Evolutionary conservation across 2,797 vertebrate genomes (phyloP).

Genomic region (Micropoecilia bifurca): DNA sequence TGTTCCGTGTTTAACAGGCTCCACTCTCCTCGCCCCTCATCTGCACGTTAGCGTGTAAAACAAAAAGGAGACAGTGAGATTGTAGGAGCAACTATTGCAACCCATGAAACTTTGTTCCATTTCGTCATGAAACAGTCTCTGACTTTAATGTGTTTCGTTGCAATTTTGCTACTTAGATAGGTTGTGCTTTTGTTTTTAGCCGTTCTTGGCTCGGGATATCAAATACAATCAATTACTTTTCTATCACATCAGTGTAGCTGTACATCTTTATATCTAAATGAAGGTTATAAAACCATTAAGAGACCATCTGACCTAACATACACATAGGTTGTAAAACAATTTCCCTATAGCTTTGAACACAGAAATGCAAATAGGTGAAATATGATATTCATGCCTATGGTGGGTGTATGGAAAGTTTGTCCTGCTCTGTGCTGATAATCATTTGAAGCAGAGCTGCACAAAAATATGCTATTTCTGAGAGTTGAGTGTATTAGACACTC

Average conservation of each 20-base stretch:
- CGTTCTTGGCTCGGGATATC: not conserved
- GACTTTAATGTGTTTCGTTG: not conserved
- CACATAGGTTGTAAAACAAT: not conserved
- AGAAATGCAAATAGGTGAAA: not conserved
- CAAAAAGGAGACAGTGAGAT: not conserved
- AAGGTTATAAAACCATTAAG: not conserved
- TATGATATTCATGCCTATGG: not conserved
- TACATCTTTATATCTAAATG: not conserved
- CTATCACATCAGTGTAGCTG: not conserved
- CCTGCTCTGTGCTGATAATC: not conserved
- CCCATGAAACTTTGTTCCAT: not conserved
- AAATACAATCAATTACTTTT: not conserved
- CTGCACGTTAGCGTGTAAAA: not conserved
- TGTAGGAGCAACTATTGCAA: constrained; percentile 1
- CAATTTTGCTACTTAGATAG: not conserved
- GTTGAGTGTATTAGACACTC: not conserved
- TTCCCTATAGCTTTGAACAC: not conserved
- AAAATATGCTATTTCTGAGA: not conserved
- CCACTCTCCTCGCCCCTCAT: constrained; percentile 27
- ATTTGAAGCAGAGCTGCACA: not conserved
- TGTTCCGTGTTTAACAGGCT: constrained; percentile 36
- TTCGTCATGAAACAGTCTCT: not conserved
- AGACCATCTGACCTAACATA: not conserved
- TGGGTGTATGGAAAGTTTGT: not conserved
- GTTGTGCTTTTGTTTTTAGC: not conserved